A percentile compares a stretch with the other conserved stretches of the same genome.
These are phyloP conservation scores for Mythimna ferrago DNA, from an alignment of 2,888 invertebrate species.

Conservation along the genomic window DNA sequence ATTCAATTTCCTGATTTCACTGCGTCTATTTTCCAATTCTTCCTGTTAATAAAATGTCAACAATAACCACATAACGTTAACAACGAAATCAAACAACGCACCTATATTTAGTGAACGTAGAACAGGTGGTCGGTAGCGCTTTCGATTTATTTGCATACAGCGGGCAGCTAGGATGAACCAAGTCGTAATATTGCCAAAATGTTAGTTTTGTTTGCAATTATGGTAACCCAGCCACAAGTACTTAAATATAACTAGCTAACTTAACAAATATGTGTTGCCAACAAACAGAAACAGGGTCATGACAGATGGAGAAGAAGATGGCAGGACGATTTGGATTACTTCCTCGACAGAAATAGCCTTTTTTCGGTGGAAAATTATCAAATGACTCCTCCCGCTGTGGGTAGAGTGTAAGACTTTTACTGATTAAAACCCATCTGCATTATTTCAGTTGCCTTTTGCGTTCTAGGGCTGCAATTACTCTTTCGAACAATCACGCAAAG, in stretches of 20 bases:
- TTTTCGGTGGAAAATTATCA: no score
- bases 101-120: constrained; percentile 66
- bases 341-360: background rate
- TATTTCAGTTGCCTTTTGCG: no score
- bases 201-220: background rate
- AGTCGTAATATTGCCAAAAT: constrained; percentile 33
- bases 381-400: no score
- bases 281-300: background rate
- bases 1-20: no score
- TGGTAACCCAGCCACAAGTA: background rate
- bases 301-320: background rate
- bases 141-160: constrained; percentile 85
- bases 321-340: background rate
- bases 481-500: no score
- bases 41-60: no score
- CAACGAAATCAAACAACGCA: constrained; percentile 56
- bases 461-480: no score
- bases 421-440: no score
- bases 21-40: background rate
- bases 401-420: no score
- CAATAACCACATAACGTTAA: background rate
- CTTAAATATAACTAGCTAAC: background rate
- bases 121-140: constrained; percentile 73
- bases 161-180: constrained; percentile 41
- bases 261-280: background rate